These are phyloP conservation scores for Hypotaenidia philippensis DNA, from an alignment of 2,797 vertebrate genomes.

Conservation along the genomic window DNA sequence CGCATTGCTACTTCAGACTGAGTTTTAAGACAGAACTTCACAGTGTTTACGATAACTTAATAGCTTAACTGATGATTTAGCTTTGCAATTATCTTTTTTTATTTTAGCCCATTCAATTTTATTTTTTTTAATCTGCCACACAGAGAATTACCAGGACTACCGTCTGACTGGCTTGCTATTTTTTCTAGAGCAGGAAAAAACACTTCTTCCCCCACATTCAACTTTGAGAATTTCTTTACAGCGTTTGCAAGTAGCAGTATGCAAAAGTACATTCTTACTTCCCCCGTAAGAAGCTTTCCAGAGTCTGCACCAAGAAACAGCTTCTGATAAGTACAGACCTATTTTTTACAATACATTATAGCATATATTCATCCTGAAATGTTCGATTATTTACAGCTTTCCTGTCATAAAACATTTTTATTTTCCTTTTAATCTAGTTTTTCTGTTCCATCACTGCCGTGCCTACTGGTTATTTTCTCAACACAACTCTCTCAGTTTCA, in stretches of 20 bases:
- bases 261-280: not conserved
- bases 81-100: not conserved
- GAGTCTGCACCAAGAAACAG: not conserved
- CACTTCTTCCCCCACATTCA: not conserved
- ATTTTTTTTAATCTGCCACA: not conserved
- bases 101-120: not conserved
- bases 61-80: not conserved
- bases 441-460: not conserved
- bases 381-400: not conserved
- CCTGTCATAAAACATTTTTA: not conserved
- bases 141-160: not conserved
- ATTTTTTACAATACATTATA: not conserved
- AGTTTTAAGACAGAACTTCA: not conserved
- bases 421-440: constrained; percentile 9
- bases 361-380: not conserved
- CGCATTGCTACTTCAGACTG: not conserved
- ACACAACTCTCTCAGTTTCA: not conserved
- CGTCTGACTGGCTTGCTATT: not conserved
- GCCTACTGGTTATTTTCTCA: not conserved
- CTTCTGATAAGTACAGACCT: not conserved
- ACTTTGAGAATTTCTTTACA: not conserved
- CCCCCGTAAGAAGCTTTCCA: not conserved
- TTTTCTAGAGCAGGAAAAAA: not conserved
- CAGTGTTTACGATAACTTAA: not conserved
- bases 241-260: not conserved